These are phyloP conservation scores for Plebejus argus DNA, from an alignment of 2,888 invertebrate species.

Conservation along the genomic window DNA sequence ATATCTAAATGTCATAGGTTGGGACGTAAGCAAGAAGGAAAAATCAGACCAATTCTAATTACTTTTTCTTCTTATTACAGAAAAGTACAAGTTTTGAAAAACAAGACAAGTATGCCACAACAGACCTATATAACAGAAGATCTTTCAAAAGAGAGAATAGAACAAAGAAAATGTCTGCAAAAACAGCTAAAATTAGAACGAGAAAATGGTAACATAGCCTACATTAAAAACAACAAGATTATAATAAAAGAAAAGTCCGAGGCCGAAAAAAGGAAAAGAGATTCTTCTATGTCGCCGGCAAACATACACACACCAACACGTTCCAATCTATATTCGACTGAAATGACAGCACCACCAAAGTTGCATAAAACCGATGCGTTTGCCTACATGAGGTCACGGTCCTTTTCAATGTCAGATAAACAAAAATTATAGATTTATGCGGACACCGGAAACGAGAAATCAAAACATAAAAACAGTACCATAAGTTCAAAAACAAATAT, in stretches of 20 bases:
- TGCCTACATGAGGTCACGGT: neutral
- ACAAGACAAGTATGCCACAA: neutral
- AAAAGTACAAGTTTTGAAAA: neutral
- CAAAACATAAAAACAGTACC: no score
- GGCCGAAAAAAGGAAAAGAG: no score
- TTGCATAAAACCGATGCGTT: neutral
- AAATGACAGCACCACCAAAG: neutral
- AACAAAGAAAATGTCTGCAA: no score
- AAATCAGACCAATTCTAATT: neutral
- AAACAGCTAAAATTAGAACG: no score
- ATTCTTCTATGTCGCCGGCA: no score
- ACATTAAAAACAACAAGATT: no score
- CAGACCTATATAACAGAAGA: neutral
- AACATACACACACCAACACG: neutral
- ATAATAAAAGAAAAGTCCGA: no score
- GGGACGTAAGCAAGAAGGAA: neutral
- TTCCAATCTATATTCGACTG: no score
- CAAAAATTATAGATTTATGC: neutral
- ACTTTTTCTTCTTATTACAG: neutral
- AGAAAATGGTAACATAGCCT: no score
- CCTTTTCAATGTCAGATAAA: neutral
- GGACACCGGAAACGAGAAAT: neutral
- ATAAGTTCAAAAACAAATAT: no score
- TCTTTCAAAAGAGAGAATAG: no score
- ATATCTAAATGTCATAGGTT: no score